These are phyloP conservation scores for Lepus europaeus DNA, from an alignment of 2,113 vertebrate species.

Conservation along the genomic window DNA sequence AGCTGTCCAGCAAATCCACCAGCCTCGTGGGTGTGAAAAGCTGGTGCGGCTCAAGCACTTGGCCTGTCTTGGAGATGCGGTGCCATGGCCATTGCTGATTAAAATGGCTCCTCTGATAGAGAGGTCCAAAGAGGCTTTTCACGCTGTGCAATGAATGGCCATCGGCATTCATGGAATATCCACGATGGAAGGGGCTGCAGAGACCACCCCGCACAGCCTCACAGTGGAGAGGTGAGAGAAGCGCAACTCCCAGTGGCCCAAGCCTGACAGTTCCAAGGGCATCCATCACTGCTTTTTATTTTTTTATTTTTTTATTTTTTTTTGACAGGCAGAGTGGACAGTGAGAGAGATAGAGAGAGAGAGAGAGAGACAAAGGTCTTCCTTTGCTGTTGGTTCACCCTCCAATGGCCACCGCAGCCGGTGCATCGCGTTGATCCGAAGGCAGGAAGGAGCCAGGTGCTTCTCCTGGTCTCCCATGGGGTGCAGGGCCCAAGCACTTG, in stretches of 20 bases:
- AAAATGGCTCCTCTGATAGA: neutral
- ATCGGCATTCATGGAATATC: neutral
- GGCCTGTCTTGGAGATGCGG: neutral
- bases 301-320: too few relatives aligned
- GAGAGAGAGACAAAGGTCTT: too few relatives aligned
- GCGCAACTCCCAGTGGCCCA: accelerated
- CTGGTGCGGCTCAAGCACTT: neutral
- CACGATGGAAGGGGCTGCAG: neutral
- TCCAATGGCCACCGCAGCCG: too few relatives aligned
- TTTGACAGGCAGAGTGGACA: too few relatives aligned
- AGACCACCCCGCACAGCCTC: neutral
- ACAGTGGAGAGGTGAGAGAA: neutral
- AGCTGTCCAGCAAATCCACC: neutral
- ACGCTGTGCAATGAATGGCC: neutral
- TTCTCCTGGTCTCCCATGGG: too few relatives aligned
- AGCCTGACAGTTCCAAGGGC: neutral
- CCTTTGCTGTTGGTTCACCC: too few relatives aligned
- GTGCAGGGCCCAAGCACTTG: too few relatives aligned
- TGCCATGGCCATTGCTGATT: neutral
- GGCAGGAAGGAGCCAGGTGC: too few relatives aligned
- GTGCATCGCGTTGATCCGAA: too few relatives aligned
- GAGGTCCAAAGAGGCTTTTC: neutral
- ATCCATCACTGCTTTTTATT: accelerated
- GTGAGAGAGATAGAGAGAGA: too few relatives aligned
- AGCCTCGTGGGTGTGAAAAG: neutral